phyloP scores from a whole-genome alignment of 1,140 invertebrate species.

The Procambarus virginalis region DNA sequence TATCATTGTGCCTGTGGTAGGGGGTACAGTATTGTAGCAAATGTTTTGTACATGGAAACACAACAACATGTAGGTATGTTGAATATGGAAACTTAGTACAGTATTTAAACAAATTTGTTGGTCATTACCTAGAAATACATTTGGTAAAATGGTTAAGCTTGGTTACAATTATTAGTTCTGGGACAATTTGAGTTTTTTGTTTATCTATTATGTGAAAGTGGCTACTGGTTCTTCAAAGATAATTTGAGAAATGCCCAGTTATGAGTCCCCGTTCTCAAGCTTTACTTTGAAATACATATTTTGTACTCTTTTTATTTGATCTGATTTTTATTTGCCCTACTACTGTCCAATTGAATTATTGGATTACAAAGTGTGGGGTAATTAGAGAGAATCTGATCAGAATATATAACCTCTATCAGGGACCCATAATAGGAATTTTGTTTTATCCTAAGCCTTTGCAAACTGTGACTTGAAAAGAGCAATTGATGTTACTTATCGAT shows the following conservation, averaged over 20 bases:
- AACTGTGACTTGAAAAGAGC: conserved; percentile 53
- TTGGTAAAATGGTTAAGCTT: not conserved
- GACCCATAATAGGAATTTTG: conserved; percentile 19
- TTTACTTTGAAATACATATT: conserved; percentile 7
- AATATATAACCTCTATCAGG: conserved; percentile 15
- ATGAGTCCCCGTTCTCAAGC: conserved; percentile 34
- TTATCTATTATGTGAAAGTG: conserved; percentile 34
- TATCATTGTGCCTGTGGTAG: not conserved
- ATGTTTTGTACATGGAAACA: not conserved
- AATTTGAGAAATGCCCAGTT: conserved; percentile 13
- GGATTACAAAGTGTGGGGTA: not conserved
- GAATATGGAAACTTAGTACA: not conserved
- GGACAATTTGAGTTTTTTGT: not conserved
- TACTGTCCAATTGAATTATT: not conserved
- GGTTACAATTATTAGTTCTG: not conserved
- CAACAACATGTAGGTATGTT: not conserved
- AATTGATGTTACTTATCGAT: conserved; percentile 33
- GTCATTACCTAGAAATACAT: not conserved
- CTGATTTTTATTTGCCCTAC: conserved; percentile 12
- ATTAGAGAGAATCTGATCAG: conserved; percentile 18
- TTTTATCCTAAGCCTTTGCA: conserved; percentile 44
- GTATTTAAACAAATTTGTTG: not conserved
- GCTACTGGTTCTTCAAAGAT: conserved; percentile 32
- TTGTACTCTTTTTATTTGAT: conserved; percentile 23
- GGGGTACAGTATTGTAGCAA: conserved; percentile 1